phyloP scores from a whole-genome alignment of 2,888 invertebrate species.

The Nymphalis polychloros region DNA sequence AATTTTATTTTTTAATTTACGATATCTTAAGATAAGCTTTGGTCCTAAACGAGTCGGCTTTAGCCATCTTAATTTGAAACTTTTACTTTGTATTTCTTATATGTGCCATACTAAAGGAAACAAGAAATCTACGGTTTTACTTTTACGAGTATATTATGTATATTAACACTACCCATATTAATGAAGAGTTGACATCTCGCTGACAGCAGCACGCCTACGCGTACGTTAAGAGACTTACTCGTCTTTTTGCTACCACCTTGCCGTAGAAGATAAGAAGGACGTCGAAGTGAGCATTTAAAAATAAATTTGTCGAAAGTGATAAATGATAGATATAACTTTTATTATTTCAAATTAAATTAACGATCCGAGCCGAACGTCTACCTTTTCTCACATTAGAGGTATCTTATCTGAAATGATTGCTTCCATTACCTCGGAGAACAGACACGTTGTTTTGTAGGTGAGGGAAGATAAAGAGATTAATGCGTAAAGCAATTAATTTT shows the following conservation, averaged over 20 bases:
- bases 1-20: conserved; percentile 52
- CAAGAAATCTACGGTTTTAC: background rate
- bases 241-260: conserved; percentile 57
- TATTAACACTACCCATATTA: conserved; percentile 43
- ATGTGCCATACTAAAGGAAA: conserved; percentile 1
- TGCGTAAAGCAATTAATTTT: conserved; percentile 81
- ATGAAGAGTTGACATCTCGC: conserved; percentile 61
- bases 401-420: conserved; percentile 81
- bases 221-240: conserved; percentile 52
- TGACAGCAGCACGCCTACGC: conserved; percentile 67
- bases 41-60: conserved; percentile 22
- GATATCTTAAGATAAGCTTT: conserved; percentile 34
- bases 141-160: conserved; percentile 4
- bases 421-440: conserved; percentile 77
- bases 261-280: conserved; percentile 73
- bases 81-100: conserved; percentile 4
- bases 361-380: conserved; percentile 73
- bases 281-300: conserved; percentile 78
- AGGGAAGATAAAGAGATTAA: conserved; percentile 79
- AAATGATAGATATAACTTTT: conserved; percentile 80
- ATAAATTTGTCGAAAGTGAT: conserved; percentile 82
- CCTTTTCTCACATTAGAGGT: conserved; percentile 81
- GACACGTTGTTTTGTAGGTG: conserved; percentile 76
- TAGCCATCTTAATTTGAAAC: conserved; percentile 14
- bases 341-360: conserved; percentile 82